Evolutionary conservation across 2,797 vertebrate genomes (phyloP), one percentile per base, ranked within the genome.

Genomic region (Anisognathus igniventris): DNA sequence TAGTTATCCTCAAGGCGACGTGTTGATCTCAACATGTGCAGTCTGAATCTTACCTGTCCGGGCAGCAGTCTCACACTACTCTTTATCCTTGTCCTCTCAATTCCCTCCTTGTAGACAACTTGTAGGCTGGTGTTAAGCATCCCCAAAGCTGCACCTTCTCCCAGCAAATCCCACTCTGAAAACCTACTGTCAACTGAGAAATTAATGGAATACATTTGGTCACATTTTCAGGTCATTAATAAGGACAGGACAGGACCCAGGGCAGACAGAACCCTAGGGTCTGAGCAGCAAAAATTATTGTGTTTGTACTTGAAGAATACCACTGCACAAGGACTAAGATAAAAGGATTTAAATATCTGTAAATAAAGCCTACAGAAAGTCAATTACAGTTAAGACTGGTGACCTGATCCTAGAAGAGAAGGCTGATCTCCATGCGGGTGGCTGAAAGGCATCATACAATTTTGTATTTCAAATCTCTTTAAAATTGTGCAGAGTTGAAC

Each of bases 71-170:
- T 79, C 30, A 60, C 5, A 5, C 6, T 30, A 5, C 21, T 22
- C 2, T 50, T 48, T 12, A 16, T 28, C 5, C 2, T 22, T 1
- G 0, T 6, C 5, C 1, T 15, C 6, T 67, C 1, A 5, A 7
- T 60, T 79, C 14, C 11, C 1, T 42, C 19, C 9, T 9, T 70
- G 19, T 18, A 77, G 33, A 66, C 9, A 58, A 4, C 9, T 50
- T 50, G 16, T 11, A 58, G 2, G 7, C 8, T 62, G 12, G 1
- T 33, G 8, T 45, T 19, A 50, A 11, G 12, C 14, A 2, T 6
- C 7, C 7, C 7, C 1, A 3, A 80, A 57, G 3, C 4, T 61
- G 7, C 8, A 17, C 18, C 12, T 42, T 35, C 6, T 80, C 17
- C 17, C 1, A 3, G 2, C 2, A 61, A 22, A 74, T 40, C 2